Evolutionary conservation across 2,888 invertebrate species (phyloP).

Genomic region (Horisme vitalbata): DNA sequence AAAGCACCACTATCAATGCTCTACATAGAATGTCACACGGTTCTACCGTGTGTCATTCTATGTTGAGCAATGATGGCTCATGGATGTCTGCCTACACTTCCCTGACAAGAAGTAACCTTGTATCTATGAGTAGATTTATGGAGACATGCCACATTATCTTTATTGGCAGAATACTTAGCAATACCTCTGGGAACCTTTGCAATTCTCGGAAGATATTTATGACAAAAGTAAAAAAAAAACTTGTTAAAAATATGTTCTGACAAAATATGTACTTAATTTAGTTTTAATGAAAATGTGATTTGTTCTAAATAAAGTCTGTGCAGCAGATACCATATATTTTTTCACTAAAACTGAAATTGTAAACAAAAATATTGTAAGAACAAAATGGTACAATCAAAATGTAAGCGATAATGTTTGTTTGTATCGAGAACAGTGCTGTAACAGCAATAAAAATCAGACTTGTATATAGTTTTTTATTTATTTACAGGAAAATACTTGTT

Average conservation of each 20-base stretch:
- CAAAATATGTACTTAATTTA: conserved; percentile 68
- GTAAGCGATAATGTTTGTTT: conserved; percentile 76
- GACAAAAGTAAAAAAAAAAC: conserved; percentile 28
- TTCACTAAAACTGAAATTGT: conserved; percentile 36
- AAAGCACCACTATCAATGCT: no score
- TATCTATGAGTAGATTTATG: no score
- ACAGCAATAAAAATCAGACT: conserved; percentile 82
- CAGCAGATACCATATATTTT: conserved; percentile 45
- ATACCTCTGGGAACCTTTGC: no score
- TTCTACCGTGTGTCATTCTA: no score
- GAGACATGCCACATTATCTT: no score
- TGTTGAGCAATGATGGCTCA: no score
- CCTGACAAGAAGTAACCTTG: no score
- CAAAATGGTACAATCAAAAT: conserved; percentile 60
- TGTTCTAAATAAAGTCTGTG: conserved; percentile 39
- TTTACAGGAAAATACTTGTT: conserved; percentile 1
- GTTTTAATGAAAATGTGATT: conserved; percentile 54
- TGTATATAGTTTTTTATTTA: conserved; percentile 49
- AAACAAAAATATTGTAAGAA: conserved; percentile 37
- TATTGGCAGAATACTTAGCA: no score
- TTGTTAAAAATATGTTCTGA: conserved; percentile 34
- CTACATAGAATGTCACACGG: no score
- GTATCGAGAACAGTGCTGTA: conserved; percentile 77
- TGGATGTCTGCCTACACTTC: no score
- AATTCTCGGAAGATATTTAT: neutral